Evolutionary conservation across 2,888 invertebrate genomes (phyloP).

Genomic region (Lamproptera curius): DNA sequence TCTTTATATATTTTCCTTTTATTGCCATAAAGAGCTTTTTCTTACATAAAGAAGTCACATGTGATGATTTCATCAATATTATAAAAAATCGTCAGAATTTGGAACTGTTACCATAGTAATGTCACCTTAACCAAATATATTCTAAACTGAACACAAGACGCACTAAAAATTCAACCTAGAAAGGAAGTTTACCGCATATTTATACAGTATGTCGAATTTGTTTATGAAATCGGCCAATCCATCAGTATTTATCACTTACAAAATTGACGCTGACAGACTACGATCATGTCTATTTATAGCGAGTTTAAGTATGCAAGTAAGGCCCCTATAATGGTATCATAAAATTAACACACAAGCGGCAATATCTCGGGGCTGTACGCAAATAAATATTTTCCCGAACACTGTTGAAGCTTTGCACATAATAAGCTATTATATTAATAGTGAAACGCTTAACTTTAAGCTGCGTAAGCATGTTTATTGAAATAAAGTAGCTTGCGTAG

Average conservation of each 20-base stretch:
- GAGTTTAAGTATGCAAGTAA: slow-evolving; percentile 8
- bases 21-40: no score
- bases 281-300: slow-evolving; percentile 6
- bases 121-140: no score
- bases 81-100: no score
- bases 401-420: not conserved
- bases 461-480: no score
- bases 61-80: no score
- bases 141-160: not conserved
- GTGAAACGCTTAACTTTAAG: not conserved
- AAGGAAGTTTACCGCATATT: not conserved
- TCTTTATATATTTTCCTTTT: no score
- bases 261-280: not conserved
- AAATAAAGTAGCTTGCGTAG: no score
- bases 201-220: not conserved
- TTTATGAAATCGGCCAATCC: not conserved
- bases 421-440: not conserved
- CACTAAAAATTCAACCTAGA: not conserved
- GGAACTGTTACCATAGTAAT: no score
- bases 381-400: slow-evolving; percentile 7
- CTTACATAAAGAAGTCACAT: no score
- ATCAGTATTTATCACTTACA: not conserved
- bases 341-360: slow-evolving; percentile 18
- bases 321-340: slow-evolving; percentile 6
- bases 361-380: slow-evolving; percentile 1